Percentiles rank a stretch among this genome's conserved stretches.
Conservation (phyloP, 2,888 invertebrate species). For the Micoletzkya japonica region DNA sequence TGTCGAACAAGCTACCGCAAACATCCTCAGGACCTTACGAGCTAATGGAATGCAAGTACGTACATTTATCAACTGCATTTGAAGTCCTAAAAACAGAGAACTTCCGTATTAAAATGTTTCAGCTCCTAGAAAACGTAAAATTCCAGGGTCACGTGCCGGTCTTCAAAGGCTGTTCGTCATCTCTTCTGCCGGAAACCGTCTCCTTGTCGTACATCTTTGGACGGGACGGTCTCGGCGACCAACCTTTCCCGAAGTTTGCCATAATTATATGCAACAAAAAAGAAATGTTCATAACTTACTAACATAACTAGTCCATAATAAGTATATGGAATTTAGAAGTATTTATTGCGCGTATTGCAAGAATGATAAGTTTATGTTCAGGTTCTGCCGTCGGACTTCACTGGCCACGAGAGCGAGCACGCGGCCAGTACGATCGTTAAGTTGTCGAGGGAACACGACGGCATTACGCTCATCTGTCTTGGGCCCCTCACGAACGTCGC, state of each 20-base stretch:
- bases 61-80: neutral
- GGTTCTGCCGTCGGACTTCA: constrained; percentile 37
- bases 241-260: no score
- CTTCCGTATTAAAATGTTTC: constrained; percentile 15
- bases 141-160: neutral
- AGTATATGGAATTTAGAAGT: no score
- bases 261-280: no score
- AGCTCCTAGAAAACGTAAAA: neutral
- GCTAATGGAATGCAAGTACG: constrained; percentile 35
- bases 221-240: no score
- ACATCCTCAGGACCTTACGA: constrained; percentile 49
- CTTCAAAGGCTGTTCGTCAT: neutral
- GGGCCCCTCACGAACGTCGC: constrained; percentile 67
- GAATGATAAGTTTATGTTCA: constrained; percentile 1
- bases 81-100: no score
- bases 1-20: constrained; percentile 52
- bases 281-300: no score
- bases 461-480: constrained; percentile 32
- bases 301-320: no score
- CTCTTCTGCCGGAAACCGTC: neutral
- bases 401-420: constrained; percentile 34
- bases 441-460: constrained; percentile 31
- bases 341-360: no score
- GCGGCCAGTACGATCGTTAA: constrained; percentile 53
- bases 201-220: no score